Evolutionary conservation across 2,113 vertebrate genomes (phyloP).

Genomic region (Pipra filicauda): DNA sequence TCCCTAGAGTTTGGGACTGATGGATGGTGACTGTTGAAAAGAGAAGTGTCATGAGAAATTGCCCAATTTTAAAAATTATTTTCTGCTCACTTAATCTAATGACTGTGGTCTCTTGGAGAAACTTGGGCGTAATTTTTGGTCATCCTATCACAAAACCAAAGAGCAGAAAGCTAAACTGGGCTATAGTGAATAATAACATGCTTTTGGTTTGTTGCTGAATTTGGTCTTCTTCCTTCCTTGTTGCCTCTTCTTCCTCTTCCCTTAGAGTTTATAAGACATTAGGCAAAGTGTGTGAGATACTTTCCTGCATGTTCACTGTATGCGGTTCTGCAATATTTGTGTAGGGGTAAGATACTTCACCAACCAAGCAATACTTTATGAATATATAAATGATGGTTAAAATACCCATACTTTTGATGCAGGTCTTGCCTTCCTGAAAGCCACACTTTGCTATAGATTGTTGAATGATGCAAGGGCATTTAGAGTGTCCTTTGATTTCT

Average conservation of each 20-base stretch:
- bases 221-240: background rate
- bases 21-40: background rate
- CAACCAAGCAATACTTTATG: background rate
- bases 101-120: background rate
- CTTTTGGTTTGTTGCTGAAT: background rate
- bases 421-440: background rate
- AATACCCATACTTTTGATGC: background rate
- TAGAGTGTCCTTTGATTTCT: background rate
- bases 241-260: background rate
- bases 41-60: background rate
- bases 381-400: background rate
- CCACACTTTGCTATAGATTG: background rate
- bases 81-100: background rate
- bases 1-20: background rate
- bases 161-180: background rate
- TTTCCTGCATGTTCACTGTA: background rate
- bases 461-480: background rate
- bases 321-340: background rate
- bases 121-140: background rate
- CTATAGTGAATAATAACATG: background rate
- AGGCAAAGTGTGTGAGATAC: background rate
- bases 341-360: background rate
- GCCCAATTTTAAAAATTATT: background rate
- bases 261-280: background rate
- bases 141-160: background rate